Evolutionary conservation across 2,797 vertebrate genomes (phyloP).

Genomic region (Pangasius krempfi): DNA sequence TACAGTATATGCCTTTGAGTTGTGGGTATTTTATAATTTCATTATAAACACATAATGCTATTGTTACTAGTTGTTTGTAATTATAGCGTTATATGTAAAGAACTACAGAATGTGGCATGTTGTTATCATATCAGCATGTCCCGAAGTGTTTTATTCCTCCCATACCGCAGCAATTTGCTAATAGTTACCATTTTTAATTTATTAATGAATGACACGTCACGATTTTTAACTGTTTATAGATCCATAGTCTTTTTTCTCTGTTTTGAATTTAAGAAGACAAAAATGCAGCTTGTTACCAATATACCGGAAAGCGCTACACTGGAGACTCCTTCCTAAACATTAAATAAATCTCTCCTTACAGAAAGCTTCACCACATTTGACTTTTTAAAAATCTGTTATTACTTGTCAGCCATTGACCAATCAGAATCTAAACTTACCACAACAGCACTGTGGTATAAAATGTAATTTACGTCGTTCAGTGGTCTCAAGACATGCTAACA

Average conservation of each 20-base stretch:
- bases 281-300: not conserved
- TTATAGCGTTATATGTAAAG: not conserved
- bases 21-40: not conserved
- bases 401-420: not conserved
- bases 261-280: not conserved
- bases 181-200: not conserved
- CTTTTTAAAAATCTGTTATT: not conserved
- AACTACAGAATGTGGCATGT: too few relatives aligned
- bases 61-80: too few relatives aligned
- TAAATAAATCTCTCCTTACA: not conserved
- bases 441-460: not conserved
- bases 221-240: too few relatives aligned
- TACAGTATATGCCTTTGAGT: not conserved
- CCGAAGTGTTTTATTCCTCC: not conserved
- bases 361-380: not conserved
- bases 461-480: not conserved
- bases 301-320: not conserved
- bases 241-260: not conserved
- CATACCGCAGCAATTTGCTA: not conserved
- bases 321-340: not conserved
- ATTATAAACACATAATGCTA: too few relatives aligned
- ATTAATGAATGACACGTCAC: not conserved
- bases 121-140: too few relatives aligned
- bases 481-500: not conserved
- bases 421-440: not conserved